Percentiles rank a stretch among this genome's conserved stretches.
Evolutionary conservation across 2,797 vertebrate genomes (phyloP).

Genomic region (Acomys russatus): DNA sequence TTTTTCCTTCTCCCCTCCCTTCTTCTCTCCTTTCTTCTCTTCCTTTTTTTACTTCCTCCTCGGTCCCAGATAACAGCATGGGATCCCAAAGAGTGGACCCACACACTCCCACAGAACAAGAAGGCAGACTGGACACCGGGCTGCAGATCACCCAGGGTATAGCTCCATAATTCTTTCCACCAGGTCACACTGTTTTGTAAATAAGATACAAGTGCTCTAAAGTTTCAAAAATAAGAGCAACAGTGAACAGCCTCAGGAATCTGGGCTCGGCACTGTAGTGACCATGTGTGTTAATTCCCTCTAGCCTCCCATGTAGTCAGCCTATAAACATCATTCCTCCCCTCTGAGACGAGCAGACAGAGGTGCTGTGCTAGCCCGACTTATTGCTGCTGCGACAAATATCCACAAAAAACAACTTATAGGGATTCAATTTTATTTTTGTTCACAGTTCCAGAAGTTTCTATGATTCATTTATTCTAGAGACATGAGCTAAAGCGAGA

Average conservation of each 20-base stretch:
- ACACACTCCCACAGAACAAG: too few relatives aligned
- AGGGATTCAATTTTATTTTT: neutral
- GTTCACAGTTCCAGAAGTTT: neutral
- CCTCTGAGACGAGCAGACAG: neutral
- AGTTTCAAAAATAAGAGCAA: neutral
- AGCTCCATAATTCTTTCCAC: too few relatives aligned
- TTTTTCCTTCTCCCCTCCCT: neutral
- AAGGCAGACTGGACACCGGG: neutral
- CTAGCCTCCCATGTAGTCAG: neutral
- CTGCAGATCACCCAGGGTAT: neutral
- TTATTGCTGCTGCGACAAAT: neutral
- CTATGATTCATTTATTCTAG: neutral
- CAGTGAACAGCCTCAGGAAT: rapidly evolving
- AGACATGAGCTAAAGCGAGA: too few relatives aligned
- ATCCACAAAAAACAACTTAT: neutral
- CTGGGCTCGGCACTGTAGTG: neutral
- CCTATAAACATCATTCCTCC: neutral
- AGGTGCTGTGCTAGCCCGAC: neutral
- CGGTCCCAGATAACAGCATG: rapidly evolving
- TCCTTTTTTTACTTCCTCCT: neutral
- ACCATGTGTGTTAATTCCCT: rapidly evolving
- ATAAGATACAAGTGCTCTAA: neutral
- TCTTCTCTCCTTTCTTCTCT: rapidly evolving
- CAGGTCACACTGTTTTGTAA: neutral
- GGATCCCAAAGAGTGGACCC: neutral